These are phyloP conservation scores for Tribolium madens DNA, from an alignment of 1,140 invertebrate genomes.

Conservation along the genomic window DNA sequence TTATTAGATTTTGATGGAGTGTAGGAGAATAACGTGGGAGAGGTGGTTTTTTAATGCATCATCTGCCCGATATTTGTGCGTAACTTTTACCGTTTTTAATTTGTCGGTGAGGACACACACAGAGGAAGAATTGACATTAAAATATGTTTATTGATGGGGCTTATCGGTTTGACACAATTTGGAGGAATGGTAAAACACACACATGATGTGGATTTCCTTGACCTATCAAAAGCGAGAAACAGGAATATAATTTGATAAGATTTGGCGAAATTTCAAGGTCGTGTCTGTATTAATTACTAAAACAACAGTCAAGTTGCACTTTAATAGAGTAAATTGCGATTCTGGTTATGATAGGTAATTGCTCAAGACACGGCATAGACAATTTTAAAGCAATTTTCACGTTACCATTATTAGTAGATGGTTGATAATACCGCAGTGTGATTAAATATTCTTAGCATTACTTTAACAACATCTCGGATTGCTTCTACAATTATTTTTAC, in stretches of 20 bases:
- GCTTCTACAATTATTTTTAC: constrained; percentile 35
- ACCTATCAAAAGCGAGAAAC: constrained; percentile 27
- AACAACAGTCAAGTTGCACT: constrained; percentile 4
- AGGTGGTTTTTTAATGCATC: constrained; percentile 18
- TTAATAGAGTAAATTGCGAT: constrained; percentile 3
- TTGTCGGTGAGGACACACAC: not conserved
- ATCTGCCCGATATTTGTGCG: constrained; percentile 11
- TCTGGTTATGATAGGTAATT: constrained; percentile 7
- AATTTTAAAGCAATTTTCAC: constrained; percentile 32
- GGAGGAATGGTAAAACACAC: constrained; percentile 4
- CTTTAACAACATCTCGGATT: constrained; percentile 25
- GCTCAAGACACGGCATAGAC: constrained; percentile 18
- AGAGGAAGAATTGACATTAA: not conserved
- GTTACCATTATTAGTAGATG: constrained; percentile 28
- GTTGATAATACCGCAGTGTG: not conserved
- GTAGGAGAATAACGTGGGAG: constrained; percentile 32
- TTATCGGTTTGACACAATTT: constrained; percentile 26
- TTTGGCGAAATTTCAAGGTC: constrained; percentile 5
- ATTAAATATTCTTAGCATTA: constrained; percentile 31
- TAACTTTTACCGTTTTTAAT: constrained; percentile 30
- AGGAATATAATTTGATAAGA: constrained; percentile 25
- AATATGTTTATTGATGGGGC: not conserved
- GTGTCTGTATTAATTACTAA: constrained; percentile 7
- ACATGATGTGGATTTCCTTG: constrained; percentile 12
- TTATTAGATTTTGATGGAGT: constrained; percentile 37